phyloP scores from a whole-genome alignment of 2,113 vertebrate species.

The Coreoperca whiteheadi region DNA sequence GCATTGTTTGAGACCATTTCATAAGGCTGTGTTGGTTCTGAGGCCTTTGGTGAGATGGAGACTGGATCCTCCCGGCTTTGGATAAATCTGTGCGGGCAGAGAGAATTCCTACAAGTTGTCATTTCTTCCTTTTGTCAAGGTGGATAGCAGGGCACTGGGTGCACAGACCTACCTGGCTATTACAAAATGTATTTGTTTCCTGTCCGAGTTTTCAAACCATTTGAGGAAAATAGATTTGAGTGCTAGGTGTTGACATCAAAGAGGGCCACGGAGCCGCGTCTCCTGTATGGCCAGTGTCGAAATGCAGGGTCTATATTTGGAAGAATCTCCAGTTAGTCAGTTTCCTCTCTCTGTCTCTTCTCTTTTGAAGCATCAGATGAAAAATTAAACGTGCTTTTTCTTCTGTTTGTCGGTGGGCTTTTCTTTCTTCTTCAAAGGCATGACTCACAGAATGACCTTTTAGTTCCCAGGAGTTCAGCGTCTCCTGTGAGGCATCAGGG shows the following conservation, averaged over 20 bases:
- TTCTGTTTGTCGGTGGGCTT: slow-evolving; percentile 55
- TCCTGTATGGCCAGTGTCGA: slow-evolving; percentile 25
- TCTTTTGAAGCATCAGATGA: slow-evolving; percentile 74
- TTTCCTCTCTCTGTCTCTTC: slow-evolving; percentile 38
- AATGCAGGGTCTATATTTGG: slow-evolving; percentile 67
- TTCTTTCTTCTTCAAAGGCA: slow-evolving; percentile 83
- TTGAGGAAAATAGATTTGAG: slow-evolving; percentile 40
- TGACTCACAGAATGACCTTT: slow-evolving; percentile 75
- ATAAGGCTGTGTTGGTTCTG: slow-evolving; percentile 23
- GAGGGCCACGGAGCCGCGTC: not conserved
- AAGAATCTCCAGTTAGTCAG: slow-evolving; percentile 52
- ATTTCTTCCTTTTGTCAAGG: slow-evolving; percentile 22
- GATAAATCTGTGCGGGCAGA: slow-evolving; percentile 7
- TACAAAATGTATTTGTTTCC: slow-evolving; percentile 39
- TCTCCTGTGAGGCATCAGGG: slow-evolving; percentile 55
- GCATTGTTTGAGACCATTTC: slow-evolving; percentile 38
- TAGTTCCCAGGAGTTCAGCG: slow-evolving; percentile 47
- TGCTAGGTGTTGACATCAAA: slow-evolving; percentile 66
- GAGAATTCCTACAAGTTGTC: not conserved
- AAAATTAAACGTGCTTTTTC: slow-evolving; percentile 69
- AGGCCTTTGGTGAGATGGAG: slow-evolving; percentile 10
- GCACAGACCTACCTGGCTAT: not conserved
- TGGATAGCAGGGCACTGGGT: not conserved
- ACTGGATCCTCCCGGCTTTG: slow-evolving; percentile 1
- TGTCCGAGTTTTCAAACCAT: slow-evolving; percentile 23